A percentile compares a stretch with the other conserved stretches of the same genome.
These are phyloP conservation scores for Antheraea yamamai DNA, from an alignment of 2,888 invertebrate species.

Conservation along the genomic window DNA sequence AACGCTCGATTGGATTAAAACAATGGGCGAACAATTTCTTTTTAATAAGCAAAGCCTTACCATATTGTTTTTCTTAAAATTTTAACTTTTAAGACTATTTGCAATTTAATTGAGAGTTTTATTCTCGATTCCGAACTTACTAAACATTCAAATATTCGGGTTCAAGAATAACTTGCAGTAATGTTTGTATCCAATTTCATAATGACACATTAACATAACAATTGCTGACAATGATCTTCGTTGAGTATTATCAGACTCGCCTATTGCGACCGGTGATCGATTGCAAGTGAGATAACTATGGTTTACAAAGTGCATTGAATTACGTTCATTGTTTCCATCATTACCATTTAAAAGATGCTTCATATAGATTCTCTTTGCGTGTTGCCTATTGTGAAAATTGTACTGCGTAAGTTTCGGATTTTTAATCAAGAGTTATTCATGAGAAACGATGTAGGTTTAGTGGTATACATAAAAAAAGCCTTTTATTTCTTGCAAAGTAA, in stretches of 20 bases:
- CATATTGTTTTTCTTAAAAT: too few species aligned
- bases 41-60: background rate
- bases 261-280: slow-evolving; percentile 8
- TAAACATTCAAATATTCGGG: background rate
- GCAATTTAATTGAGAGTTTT: background rate
- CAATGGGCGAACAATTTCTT: background rate
- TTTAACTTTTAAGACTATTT: background rate
- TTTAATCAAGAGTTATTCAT: background rate
- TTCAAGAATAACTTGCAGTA: background rate
- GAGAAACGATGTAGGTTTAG: background rate
- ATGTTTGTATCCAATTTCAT: slow-evolving; percentile 38
- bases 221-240: slow-evolving; percentile 40
- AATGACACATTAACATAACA: slow-evolving; percentile 44
- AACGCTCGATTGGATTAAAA: too few species aligned
- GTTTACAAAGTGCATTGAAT: slow-evolving; percentile 12
- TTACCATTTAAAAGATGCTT: slow-evolving; percentile 13
- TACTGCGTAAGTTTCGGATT: slow-evolving; percentile 1
- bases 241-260: slow-evolving; percentile 20
- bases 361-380: background rate
- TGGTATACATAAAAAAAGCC: background rate
- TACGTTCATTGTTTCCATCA: slow-evolving; percentile 8
- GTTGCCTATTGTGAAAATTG: background rate
- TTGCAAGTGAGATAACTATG: background rate
- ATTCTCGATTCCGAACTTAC: background rate
- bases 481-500: too few species aligned